phyloP scores from a whole-genome alignment of 1,140 invertebrate species.

The Aphelinus certus region DNA sequence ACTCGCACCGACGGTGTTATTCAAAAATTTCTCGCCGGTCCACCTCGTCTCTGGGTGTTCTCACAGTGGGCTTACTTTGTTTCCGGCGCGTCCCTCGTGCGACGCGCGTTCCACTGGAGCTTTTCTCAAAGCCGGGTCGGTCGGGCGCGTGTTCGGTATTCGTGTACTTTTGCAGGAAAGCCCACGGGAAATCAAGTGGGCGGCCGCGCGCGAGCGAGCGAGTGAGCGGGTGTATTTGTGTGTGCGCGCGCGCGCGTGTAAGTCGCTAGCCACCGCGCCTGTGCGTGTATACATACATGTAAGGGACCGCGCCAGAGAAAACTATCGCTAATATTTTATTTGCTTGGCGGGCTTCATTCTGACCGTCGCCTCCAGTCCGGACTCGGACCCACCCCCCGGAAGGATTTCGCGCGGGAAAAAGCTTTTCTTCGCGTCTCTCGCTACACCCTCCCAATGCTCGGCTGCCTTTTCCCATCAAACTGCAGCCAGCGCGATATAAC shows the following conservation, averaged over 20 bases:
- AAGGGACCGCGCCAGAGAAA: slow-evolving; percentile 35
- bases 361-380: too few species aligned
- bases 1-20: too few species aligned
- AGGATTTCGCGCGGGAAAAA: too few species aligned
- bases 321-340: slow-evolving; percentile 53
- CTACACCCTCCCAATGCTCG: too few species aligned
- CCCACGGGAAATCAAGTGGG: slow-evolving; percentile 57
- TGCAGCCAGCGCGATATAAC: too few species aligned
- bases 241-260: neutral
- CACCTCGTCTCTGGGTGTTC: too few species aligned
- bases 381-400: too few species aligned
- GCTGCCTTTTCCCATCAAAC: too few species aligned
- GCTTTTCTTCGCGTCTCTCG: too few species aligned
- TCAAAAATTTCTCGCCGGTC: too few species aligned
- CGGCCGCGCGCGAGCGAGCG: slow-evolving; percentile 40
- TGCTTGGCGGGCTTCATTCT: slow-evolving; percentile 22
- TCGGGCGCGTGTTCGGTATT: neutral
- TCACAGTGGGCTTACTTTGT: too few species aligned
- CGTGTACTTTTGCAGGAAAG: slow-evolving; percentile 38
- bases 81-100: too few species aligned
- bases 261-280: neutral
- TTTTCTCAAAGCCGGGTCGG: slow-evolving; percentile 35
- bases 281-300: neutral
- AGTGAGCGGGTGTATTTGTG: slow-evolving; percentile 28
- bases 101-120: neutral